Base-by-base conservation (phyloP, 2,888 invertebrate species). In the Eumacrocentrus americanus region DNA sequence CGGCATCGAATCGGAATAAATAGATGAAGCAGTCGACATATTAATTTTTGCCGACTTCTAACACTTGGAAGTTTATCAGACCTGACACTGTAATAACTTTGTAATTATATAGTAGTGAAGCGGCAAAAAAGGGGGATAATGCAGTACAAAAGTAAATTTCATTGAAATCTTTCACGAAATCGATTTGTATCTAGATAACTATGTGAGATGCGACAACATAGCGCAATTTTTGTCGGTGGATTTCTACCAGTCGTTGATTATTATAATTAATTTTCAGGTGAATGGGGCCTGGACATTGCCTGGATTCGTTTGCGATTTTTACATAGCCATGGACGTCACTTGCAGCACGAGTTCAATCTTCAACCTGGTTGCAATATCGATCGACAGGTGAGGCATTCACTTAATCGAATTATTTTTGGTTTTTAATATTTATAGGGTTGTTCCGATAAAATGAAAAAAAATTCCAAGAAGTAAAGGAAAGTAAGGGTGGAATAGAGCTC, bases 261-360 rank as follows among this genome's bases (percentile, higher is more conserved):
- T 40, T 51, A 50, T 51, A 67, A 68, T 70, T 70, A 74, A 71
- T 64, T 86, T 85, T 0, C 87, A 93, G 93, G 90, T 92, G 67
- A 90, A 93, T 60, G 92, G 92, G 56, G 88, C 89, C 51, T 97
- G 97, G 97, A 90, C 90, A 23, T 84, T 97, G 73, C 94, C 95
- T 38, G 90, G 91, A 70, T 89, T 94, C 77, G 89, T 94, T 71
- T 98, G 97, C 83, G 96, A 97, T 85, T 92, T 96, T 83, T 98
- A 96, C 88, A 95, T 97, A 81, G 96, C 95, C 59, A 94, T 95
- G 91, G 97, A 98, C 83, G 97, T 98, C 77, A 95, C 93, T 69
- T 96, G 95, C 81, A 96, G 96, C 73, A 98, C 97, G 66, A 96
- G 96, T 76, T 97, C 96, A 80, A 98, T 98, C 82, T 95, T 97